Evolutionary conservation across 2,113 vertebrate species (phyloP), one percentile per base, ranked within the genome.

Genomic region (Festucalex cinctus): DNA sequence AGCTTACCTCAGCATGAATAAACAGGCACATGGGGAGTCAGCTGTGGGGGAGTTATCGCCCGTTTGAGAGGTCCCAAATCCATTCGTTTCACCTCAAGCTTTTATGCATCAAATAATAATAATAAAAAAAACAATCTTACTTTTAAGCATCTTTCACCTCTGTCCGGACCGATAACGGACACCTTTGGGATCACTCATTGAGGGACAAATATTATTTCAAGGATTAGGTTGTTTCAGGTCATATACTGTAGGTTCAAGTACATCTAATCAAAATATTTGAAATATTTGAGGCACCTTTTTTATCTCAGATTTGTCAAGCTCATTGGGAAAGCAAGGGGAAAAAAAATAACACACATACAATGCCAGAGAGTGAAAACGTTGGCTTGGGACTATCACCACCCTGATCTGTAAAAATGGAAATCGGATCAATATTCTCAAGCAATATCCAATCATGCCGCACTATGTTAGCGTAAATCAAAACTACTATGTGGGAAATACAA

Each of bases 1-100:
- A 94, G 92, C 93, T 95, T 95, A 94, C 91, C 94, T 95, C 94
- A 95, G 93, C 93, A 93, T 94, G 94, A 94, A 94, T 94, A 94
- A 94, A 94, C 92, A 92, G 91, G 88, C 92, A 76, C 80, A 69
- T 54, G 75, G 84, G 78, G 85, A 87, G 85, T 80, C 66, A 60
- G 75, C 77, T 79, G 78, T 78, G 76, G 81, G 84, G 84, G 81
- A 80, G 84, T 83, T 81, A 82, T 77, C 41, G 71, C 77, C 53
- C 77, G 68, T 85, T 85, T 82, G 82, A 79, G 84, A 78, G 82
- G 78, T 85, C 83, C 85, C 78, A 86, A 90, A 90, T 91, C 84
- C 83, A 84, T 91, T 89, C 80, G 88, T 84, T 90, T 89, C 85
- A 87, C 85, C 85, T 87, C 84, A 79, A 78, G 87, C 73, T 88